Evolutionary conservation across 2,888 invertebrate genomes (phyloP).

Genomic region (Rhabditoides inermis): DNA sequence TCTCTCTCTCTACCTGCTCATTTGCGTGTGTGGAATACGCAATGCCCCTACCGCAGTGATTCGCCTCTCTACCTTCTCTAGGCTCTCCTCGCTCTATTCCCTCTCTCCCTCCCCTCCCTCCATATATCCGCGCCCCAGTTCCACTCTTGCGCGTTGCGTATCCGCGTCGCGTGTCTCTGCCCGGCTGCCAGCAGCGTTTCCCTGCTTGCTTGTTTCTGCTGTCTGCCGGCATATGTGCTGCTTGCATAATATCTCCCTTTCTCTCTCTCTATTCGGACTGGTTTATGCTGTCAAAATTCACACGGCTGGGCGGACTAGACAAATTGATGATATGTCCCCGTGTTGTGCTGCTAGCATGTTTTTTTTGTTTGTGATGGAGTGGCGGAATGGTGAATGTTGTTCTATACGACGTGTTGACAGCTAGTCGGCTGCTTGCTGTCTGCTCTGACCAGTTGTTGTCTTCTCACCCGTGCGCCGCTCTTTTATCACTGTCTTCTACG

Average conservation of each 20-base stretch:
- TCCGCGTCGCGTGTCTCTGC: constrained; percentile 3
- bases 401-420: no score
- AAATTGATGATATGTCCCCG: not conserved
- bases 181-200: constrained; percentile 12
- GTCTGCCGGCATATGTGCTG: not conserved
- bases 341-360: not conserved
- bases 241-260: not conserved
- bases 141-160: not conserved
- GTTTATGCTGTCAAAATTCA: not conserved
- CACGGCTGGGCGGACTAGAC: not conserved
- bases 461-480: no score
- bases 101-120: not conserved
- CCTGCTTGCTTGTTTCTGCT: not conserved
- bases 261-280: not conserved
- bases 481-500: no score
- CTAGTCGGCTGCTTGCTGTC: no score
- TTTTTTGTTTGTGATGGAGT: no score
- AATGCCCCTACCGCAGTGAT: not conserved
- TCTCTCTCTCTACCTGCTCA: not conserved
- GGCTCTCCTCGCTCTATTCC: not conserved
- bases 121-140: constrained; percentile 50
- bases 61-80: not conserved
- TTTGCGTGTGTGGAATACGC: not conserved
- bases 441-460: constrained; percentile 2
- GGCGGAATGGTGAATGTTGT: no score